These are phyloP conservation scores for Portunus trituberculatus DNA, from an alignment of 1,140 invertebrate genomes.

Conservation along the genomic window DNA sequence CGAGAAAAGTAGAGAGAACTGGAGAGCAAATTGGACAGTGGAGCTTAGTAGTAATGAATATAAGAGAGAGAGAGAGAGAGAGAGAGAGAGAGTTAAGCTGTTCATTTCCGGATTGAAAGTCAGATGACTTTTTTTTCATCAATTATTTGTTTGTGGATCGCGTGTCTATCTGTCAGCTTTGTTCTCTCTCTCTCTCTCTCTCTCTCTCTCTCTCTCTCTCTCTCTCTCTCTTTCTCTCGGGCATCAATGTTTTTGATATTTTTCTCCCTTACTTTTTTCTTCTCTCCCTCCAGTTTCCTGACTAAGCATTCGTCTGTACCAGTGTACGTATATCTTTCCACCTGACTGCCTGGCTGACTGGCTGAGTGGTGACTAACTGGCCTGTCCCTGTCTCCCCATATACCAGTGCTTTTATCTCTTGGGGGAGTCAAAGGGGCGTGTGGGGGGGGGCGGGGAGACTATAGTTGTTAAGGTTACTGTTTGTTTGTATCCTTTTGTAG, in stretches of 20 bases:
- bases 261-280: no score
- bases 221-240: background rate
- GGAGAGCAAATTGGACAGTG: no score
- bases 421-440: no score
- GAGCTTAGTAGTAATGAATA: background rate
- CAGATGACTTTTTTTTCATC: background rate
- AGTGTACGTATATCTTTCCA: background rate
- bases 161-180: no score
- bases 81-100: constrained; percentile 32
- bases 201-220: constrained; percentile 15
- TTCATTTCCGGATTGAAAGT: background rate
- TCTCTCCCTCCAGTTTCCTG: no score
- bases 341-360: background rate
- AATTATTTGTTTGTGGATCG: background rate
- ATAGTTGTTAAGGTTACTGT: background rate
- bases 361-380: background rate
- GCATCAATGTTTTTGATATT: no score
- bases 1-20: background rate
- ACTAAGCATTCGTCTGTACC: no score
- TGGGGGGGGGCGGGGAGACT: background rate
- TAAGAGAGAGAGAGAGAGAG: constrained; percentile 30
- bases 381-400: background rate
- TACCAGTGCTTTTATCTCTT: no score
- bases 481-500: background rate
- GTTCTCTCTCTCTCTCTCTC: no score